Base-by-base conservation (phyloP, 2,888 invertebrate species). In the Ophion ellenae region DNA sequence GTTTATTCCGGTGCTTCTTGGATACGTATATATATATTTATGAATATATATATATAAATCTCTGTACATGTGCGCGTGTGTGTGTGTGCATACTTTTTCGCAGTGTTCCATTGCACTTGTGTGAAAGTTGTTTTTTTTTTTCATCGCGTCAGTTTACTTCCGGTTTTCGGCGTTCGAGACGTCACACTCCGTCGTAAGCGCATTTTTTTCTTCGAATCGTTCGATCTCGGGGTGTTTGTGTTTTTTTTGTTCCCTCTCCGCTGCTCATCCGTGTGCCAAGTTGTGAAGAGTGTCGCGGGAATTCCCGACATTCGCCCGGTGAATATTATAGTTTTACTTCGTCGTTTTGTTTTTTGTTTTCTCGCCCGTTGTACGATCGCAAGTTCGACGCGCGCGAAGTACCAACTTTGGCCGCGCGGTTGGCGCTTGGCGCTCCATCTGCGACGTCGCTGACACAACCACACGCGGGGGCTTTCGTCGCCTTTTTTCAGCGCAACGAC, bases 401-500 rank as follows among this genome's bases (percentile, higher is more conserved):
- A 64, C 24, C 81, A n/a, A 59, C 45, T 45, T 64, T 66, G 76
- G 87, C 77, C 85, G 88, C 83, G 82, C 79, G 86, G 87, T 85
- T 32, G 86, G 84, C 86, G 81, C 84, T 83, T 80, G 85, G 53
- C 53, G 40, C 69, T 45, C 40, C 70, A 61, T 63, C 45, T 28
- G 45, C 59, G 20, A 32, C 80, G 40, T 40, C 40, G 40, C 40
- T 9, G 73, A 66, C 80, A 67, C 57, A 57, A n/a, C 67, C 57
- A n/a, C 36, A 47, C 47, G 47, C 47, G 47, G 11, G 10, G 11
- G 3, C 14, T 10, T 47, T 40, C 40, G 9, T 1, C 40, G 40
- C 47, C 14, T 47, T 47, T 47, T 14, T 47, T 4, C 47, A 47
- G 32, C 32, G 32, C 32, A 32, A 32, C 3, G 47, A 14, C 47